phyloP scores from a whole-genome alignment of 53 echinoderm and acorn worm genomes.

The Arbacia lixula region DNA sequence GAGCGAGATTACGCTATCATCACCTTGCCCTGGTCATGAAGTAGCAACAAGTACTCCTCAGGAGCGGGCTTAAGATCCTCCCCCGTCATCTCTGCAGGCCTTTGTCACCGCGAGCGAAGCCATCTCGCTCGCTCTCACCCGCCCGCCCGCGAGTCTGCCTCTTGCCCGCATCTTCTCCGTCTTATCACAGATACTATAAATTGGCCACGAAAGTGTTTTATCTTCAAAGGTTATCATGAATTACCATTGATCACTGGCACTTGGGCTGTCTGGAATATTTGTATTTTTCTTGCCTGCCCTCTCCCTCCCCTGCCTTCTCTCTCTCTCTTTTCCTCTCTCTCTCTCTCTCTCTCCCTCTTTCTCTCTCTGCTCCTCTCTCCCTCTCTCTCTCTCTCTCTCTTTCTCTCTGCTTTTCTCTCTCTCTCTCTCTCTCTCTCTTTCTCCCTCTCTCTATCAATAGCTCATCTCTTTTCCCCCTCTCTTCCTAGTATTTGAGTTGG shows the following conservation, averaged over 20 bases:
- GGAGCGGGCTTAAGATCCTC: background rate
- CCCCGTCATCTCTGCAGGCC: background rate
- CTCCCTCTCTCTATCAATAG: background rate
- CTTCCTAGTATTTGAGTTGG: background rate
- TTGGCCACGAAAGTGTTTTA: constrained; percentile 37
- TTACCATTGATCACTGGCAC: constrained; percentile 48
- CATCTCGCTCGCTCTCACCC: background rate
- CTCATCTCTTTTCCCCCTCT: background rate
- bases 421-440: background rate
- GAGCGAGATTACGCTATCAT: constrained; percentile 35
- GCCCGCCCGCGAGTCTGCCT: too few relatives aligned
- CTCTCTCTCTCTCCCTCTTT: background rate
- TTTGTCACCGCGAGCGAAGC: background rate
- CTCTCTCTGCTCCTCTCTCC: background rate
- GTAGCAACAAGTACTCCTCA: constrained; percentile 40
- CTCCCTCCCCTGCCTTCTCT: background rate
- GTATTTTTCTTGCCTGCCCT: background rate
- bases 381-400: background rate
- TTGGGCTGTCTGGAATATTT: constrained; percentile 19
- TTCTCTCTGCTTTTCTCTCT: background rate
- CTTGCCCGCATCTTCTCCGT: constrained; percentile 8
- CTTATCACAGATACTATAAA: constrained; percentile 8
- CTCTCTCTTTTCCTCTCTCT: background rate
- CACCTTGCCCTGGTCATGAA: background rate
- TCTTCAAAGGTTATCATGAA: constrained; percentile 54